Percentiles rank a stretch among this genome's conserved stretches.
Evolutionary conservation across 2,113 vertebrate species (phyloP).

Genomic region (Pan troglodytes): NHGRI_mPanTro3-v2.1_pri NC_072413.2:69943501-69944000

Average conservation of each 20-base stretch:
- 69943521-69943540: neutral
- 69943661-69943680: neutral
- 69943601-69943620: neutral
- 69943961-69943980: no score
- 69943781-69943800: no score
- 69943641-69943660: neutral
- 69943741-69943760: neutral
- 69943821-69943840: neutral
- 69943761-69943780: neutral
- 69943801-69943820: neutral
- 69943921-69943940: neutral
- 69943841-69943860: neutral
- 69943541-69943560: conserved; percentile 1
- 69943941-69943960: neutral
- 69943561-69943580: neutral
- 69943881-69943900: neutral
- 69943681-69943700: neutral
- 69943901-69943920: neutral
- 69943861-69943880: neutral
- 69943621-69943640: neutral
- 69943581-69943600: neutral
- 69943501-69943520: neutral
- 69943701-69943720: neutral
- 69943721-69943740: neutral
- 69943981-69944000: no score